Conservation (phyloP, 2,888 invertebrate genomes). For the Pardosa pseudoannulata region DNA sequence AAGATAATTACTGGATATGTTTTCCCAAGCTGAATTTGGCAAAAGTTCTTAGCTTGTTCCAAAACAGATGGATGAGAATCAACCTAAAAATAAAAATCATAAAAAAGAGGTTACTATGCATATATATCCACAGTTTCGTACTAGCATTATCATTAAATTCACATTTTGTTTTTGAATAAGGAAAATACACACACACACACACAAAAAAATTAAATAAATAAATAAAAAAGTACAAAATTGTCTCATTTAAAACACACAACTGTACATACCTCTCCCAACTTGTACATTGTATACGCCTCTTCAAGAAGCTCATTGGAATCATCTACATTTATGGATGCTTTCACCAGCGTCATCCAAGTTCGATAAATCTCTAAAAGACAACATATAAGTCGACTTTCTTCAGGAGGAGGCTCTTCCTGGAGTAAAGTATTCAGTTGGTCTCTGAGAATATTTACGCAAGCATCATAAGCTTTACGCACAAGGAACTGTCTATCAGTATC, state of each 20-base stretch:
- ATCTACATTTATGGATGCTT: slow-evolving; percentile 71
- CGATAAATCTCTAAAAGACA: slow-evolving; percentile 73
- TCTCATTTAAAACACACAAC: no score
- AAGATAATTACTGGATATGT: slow-evolving; percentile 57
- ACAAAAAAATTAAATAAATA: no score
- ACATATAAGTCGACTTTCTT: slow-evolving; percentile 65
- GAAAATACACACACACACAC: no score
- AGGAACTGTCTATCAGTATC: slow-evolving; percentile 90
- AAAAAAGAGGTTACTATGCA: slow-evolving; percentile 9
- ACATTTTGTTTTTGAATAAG: no score
- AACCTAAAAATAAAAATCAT: slow-evolving; percentile 39
- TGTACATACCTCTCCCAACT: slow-evolving; percentile 75
- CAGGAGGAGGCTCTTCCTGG: slow-evolving; percentile 72
- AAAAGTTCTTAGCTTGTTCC: slow-evolving; percentile 76
- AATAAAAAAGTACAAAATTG: no score
- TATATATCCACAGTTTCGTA: no score
- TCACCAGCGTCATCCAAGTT: slow-evolving; percentile 73
- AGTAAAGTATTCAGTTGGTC: slow-evolving; percentile 67
- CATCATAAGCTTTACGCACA: slow-evolving; percentile 85
- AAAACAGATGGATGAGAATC: slow-evolving; percentile 74
- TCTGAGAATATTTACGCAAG: slow-evolving; percentile 63
- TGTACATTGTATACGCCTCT: slow-evolving; percentile 75
- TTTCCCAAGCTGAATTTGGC: slow-evolving; percentile 75
- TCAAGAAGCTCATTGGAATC: slow-evolving; percentile 76
- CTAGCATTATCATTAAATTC: no score